Evolutionary conservation across 2,113 vertebrate species (phyloP), one percentile per base, ranked within the genome.

Genomic region (Calyptomena viridis): DNA sequence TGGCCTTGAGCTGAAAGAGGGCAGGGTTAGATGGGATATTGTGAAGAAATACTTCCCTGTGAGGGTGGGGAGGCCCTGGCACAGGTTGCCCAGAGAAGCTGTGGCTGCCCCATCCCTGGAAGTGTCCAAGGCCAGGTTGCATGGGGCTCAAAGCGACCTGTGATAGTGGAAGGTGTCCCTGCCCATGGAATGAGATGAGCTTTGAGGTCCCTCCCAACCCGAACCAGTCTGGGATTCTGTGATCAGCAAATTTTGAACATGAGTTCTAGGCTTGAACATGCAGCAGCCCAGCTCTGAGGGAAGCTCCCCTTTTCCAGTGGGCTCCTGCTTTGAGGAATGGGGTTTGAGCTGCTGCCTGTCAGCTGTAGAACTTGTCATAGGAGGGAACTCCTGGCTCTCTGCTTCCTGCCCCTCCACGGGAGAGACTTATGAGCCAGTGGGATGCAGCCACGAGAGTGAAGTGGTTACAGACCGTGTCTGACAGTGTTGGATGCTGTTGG

Each of bases 231-330:
- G 55, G 25, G 18, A 28, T 37, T 37, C 47, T 56, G 31, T 55
- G 27, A 37, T 42, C 35, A 13, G 30, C n/a, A 31, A 2, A 33
- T 31, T 69, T 8, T 19, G 10, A 37, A 16, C 9, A 14, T 0
- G 44, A 67, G 49, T 18, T 82, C 71, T 0, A 1, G 2, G 5
- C 66, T 37, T 1, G 3, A 5, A 15, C 15, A 2, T 0, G 0
- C 4, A 23, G 2, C 28, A 44, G 33, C 31, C 3, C 1, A 24
- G 56, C 62, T 60, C 83, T 13, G 37, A 5, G 72, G 81, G 66
- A n/a, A 59, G 50, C 80, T 72, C 69, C 58, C 44, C 83, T 56
- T 52, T 28, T 53, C 68, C 83, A 40, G 63, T 20, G 66, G 39
- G 46, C 66, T 64, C 18, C 14, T 56, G 81, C 81, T 30, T 11